Evolutionary conservation across 2,797 vertebrate species (phyloP).

Genomic region (Uromys caudimaculatus): DNA sequence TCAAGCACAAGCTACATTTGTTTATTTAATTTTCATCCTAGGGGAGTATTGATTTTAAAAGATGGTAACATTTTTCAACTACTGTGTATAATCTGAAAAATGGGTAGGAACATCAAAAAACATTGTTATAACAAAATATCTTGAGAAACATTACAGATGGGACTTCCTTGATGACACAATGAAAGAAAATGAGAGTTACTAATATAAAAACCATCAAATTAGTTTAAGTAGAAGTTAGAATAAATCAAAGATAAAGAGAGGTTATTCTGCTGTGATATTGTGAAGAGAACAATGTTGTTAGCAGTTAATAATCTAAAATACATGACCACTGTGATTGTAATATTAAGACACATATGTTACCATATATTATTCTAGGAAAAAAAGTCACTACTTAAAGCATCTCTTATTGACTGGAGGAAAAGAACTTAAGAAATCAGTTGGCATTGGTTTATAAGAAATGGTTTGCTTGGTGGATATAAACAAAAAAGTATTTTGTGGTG

Average conservation of each 20-base stretch:
- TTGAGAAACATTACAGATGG: background rate
- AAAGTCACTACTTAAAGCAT: background rate
- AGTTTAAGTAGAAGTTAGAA: background rate
- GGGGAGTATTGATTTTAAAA: background rate
- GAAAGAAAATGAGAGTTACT: background rate
- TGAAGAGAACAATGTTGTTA: background rate
- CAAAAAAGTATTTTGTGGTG: background rate
- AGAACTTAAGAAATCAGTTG: background rate
- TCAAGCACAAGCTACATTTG: background rate
- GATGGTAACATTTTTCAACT: background rate
- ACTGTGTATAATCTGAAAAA: background rate
- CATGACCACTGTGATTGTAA: background rate
- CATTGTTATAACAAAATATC: background rate
- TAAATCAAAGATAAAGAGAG: background rate
- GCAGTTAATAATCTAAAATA: background rate
- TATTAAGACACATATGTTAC: background rate
- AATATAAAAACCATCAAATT: background rate
- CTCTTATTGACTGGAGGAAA: background rate
- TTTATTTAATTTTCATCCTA: background rate
- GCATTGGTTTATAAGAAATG: background rate
- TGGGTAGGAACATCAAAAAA: background rate
- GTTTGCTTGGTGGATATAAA: background rate
- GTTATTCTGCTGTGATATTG: background rate
- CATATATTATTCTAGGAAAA: background rate
- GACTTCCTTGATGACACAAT: background rate